Base-by-base conservation (phyloP, 2,113 vertebrate species). In the Odocoileus hemionus region DNA sequence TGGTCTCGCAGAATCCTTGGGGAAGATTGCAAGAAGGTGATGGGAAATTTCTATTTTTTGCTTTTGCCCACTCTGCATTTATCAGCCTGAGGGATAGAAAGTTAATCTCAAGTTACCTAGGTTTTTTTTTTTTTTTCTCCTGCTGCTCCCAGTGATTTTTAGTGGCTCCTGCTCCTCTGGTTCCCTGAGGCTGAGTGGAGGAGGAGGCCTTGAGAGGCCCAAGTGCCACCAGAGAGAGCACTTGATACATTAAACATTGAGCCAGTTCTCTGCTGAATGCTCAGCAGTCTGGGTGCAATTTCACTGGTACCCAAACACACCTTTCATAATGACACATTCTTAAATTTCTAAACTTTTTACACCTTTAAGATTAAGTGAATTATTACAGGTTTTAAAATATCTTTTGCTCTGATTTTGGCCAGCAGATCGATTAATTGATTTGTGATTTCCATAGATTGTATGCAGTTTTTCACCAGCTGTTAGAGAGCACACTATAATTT, bases 31-130 rank as follows among this genome's bases (percentile, higher is more conserved):
- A 82, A 60, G 92, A n/a, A 10, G 19, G 88, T 58, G 67, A 87
- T 57, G 78, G 79, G 64, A 61, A 84, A 89, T 93, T 96, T 96
- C 94, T 95, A 54, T 86, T 96, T 96, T 97, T 91, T 55, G 45
- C 79, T 97, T 97, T 94, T 95, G 92, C 78, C 47, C 70, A 89
- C 43, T 96, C 92, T 97, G 84, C 57, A 90, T 96, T 91, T 94
- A 93, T 88, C 54, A 79, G 78, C 93, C 86, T 26, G 67, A 96
- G 85, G 95, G 94, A 93, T 90, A 93, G 91, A 96, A 96, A 94
- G 80, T 89, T 97, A 95, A 97, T 96, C 92, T 97, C 64, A 57
- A 89, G 54, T 86, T 89, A 52, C 58, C 28, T 33, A 47, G 28
- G 1, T 33, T 55, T 78, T 61, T 64, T 74, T 36, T 47, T 67